These are phyloP conservation scores for Caenorhabditis sinica DNA, from an alignment of 2,888 invertebrate genomes.

Conservation along the genomic window DNA sequence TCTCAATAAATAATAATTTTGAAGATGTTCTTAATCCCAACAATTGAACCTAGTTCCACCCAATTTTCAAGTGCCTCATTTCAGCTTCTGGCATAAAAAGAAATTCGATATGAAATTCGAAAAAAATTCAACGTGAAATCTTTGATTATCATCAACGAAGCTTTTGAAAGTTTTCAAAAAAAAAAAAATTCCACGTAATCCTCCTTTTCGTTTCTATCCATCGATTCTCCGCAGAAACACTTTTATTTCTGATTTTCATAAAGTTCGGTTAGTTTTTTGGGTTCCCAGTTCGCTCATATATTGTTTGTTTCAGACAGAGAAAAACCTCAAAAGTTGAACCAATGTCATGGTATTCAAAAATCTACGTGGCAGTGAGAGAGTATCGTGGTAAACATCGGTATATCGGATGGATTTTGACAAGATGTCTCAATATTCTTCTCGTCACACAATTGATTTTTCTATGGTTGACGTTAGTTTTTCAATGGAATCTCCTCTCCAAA, in stretches of 20 bases:
- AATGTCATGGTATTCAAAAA: constrained; percentile 81
- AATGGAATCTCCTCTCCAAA: background rate
- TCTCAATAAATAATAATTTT: constrained; percentile 47
- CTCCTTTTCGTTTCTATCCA: background rate
- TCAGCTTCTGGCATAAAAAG: too few relatives aligned
- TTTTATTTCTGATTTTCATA: constrained; percentile 29
- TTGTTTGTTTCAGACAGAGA: constrained; percentile 19
- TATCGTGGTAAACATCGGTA: constrained; percentile 66
- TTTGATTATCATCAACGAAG: too few relatives aligned
- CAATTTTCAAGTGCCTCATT: too few relatives aligned
- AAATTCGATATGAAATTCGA: too few relatives aligned
- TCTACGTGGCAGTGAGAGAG: constrained; percentile 76
- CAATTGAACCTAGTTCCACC: background rate
- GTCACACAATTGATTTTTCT: constrained; percentile 57
- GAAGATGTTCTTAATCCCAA: background rate
- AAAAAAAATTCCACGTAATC: background rate
- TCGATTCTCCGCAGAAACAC: background rate
- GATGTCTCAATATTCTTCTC: constrained; percentile 67
- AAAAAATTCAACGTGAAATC: too few relatives aligned
- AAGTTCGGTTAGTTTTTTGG: constrained; percentile 11
- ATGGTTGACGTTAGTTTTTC: constrained; percentile 48
- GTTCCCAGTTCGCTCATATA: background rate
- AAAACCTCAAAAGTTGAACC: constrained; percentile 44
- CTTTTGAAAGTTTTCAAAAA: background rate
- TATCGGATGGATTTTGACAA: constrained; percentile 63